A percentile compares a stretch with the other conserved stretches of the same genome.
phyloP scores from a whole-genome alignment of 2,797 vertebrate genomes.

The Schizopygopsis pylzovi region DNA sequence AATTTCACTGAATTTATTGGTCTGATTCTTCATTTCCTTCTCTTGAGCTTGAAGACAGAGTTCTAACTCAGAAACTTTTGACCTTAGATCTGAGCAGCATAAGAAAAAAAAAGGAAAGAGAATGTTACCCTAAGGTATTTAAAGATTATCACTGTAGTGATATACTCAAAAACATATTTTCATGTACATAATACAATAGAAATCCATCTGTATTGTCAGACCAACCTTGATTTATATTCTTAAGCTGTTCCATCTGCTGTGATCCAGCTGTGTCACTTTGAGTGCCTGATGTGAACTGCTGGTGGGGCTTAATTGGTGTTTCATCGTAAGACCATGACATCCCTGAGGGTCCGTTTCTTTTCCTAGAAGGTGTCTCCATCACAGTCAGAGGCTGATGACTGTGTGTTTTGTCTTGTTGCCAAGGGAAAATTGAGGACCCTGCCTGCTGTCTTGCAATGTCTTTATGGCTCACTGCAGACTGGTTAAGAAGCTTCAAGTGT shows the following conservation, averaged over 20 bases:
- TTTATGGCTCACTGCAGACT: constrained; percentile 82
- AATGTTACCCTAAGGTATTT: neutral
- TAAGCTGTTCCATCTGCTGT: constrained; percentile 81
- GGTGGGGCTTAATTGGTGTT: constrained; percentile 76
- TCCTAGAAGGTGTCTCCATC: constrained; percentile 82
- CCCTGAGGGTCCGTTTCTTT: constrained; percentile 67
- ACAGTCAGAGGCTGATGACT: constrained; percentile 67
- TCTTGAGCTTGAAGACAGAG: constrained; percentile 81
- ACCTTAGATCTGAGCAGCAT: constrained; percentile 79
- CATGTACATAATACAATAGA: neutral
- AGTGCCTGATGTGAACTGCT: constrained; percentile 65
- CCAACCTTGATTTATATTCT: constrained; percentile 87
- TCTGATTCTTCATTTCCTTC: constrained; percentile 79
- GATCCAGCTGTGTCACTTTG: constrained; percentile 67
- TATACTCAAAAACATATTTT: neutral
- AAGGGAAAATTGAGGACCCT: constrained; percentile 91
- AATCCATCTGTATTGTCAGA: neutral
- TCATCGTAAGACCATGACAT: constrained; percentile 78
- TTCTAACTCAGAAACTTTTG: constrained; percentile 75
- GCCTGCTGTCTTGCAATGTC: constrained; percentile 88
- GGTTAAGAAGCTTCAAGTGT: constrained; percentile 77
- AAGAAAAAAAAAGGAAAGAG: constrained; percentile 27
- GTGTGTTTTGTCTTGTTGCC: constrained; percentile 85
- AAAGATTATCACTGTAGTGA: neutral
- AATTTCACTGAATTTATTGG: constrained; percentile 81